Conservation (phyloP, 2,888 invertebrate species). For the Bibio marci region DNA sequence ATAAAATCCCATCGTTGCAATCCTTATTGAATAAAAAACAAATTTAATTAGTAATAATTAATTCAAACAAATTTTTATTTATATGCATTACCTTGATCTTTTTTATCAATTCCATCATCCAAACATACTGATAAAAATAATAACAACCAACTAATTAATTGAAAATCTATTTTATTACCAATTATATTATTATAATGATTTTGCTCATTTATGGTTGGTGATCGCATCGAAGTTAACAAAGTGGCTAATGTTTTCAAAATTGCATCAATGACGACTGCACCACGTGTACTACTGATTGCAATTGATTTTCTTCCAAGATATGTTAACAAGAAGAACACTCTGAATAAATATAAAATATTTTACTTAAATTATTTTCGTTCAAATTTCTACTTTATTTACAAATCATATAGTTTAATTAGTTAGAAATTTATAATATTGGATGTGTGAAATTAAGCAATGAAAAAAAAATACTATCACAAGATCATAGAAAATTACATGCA, state of each 20-base stretch:
- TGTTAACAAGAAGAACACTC: constrained; percentile 71
- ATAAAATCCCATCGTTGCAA: constrained; percentile 74
- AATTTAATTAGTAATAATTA: neutral
- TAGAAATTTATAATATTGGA: too few species aligned
- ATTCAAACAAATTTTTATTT: neutral
- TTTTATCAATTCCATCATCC: constrained; percentile 31
- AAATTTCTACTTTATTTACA: too few species aligned
- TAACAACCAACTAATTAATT: constrained; percentile 56
- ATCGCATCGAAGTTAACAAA: constrained; percentile 36
- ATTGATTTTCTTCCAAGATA: constrained; percentile 73
- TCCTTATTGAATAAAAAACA: constrained; percentile 17
- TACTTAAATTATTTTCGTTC: too few species aligned
- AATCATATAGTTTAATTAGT: too few species aligned
- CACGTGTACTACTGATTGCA: constrained; percentile 39
- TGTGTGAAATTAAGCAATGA: too few species aligned
- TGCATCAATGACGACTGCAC: constrained; percentile 40
- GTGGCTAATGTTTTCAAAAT: constrained; percentile 41
- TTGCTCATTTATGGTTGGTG: constrained; percentile 9
- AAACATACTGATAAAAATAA: constrained; percentile 59
- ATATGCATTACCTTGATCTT: constrained; percentile 24
- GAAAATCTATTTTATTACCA: constrained; percentile 38
- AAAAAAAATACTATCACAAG: too few species aligned
- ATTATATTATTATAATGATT: constrained; percentile 11
- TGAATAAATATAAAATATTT: constrained; percentile 22
- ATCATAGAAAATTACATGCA: too few species aligned